These are phyloP conservation scores for Echeneis naucrates DNA, from an alignment of 2,797 vertebrate genomes.

Conservation along the genomic window DNA sequence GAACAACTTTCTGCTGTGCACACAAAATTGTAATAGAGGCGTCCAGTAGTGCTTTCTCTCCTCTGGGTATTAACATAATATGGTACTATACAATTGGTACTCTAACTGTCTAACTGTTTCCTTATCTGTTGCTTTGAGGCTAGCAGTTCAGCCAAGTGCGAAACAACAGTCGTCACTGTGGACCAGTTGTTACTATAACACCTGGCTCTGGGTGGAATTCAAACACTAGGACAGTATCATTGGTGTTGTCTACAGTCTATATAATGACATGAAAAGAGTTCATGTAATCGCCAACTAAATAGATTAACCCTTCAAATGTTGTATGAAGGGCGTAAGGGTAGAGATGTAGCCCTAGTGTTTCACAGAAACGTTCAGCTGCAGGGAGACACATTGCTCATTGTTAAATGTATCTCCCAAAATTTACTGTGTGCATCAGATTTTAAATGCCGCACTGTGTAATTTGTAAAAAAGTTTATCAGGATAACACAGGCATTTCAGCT, in stretches of 20 bases:
- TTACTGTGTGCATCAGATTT: conserved; percentile 75
- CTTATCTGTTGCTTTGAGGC: conserved; percentile 70
- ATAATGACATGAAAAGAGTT: conserved; percentile 52
- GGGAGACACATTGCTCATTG: conserved; percentile 58
- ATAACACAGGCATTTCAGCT: conserved; percentile 67
- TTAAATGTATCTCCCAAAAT: conserved; percentile 58
- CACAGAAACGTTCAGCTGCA: conserved; percentile 32
- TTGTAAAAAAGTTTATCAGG: conserved; percentile 78
- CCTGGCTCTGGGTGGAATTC: conserved; percentile 78
- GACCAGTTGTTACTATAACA: conserved; percentile 83
- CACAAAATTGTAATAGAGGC: conserved; percentile 71
- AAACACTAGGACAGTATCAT: conserved; percentile 60
- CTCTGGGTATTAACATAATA: conserved; percentile 70
- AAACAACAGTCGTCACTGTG: conserved; percentile 79
- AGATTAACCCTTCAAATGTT: conserved; percentile 29
- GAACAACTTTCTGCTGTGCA: conserved; percentile 69
- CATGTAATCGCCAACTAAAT: conserved; percentile 22
- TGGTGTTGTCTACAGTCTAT: conserved; percentile 57
- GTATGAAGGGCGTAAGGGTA: not conserved
- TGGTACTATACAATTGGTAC: conserved; percentile 36
- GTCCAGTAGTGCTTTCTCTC: conserved; percentile 58
- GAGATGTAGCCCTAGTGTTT: conserved; percentile 36
- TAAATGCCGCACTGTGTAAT: conserved; percentile 72
- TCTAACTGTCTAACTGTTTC: conserved; percentile 42
- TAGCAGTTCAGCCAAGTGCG: conserved; percentile 79